Percentiles rank a stretch among this genome's conserved stretches.
Conservation (phyloP, 1,140 invertebrate genomes). For the Musca domestica region DNA sequence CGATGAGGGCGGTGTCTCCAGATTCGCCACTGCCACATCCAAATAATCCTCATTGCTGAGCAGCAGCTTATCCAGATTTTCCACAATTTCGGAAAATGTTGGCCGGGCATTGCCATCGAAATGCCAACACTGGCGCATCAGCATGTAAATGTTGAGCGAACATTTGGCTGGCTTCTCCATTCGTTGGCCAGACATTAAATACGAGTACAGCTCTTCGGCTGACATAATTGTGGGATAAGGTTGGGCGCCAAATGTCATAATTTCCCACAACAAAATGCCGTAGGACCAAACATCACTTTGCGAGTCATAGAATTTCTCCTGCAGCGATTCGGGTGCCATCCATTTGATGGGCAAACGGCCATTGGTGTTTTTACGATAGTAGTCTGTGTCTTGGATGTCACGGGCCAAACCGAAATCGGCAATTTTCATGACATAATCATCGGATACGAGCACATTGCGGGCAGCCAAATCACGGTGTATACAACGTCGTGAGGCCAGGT, state of each 20-base stretch:
- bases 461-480: slow-evolving; percentile 97
- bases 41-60: slow-evolving; percentile 88
- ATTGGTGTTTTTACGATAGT: slow-evolving; percentile 95
- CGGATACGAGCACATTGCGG: slow-evolving; percentile 92
- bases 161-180: slow-evolving; percentile 96
- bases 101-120: slow-evolving; percentile 84
- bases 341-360: slow-evolving; percentile 94
- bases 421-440: slow-evolving; percentile 91
- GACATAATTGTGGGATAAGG: slow-evolving; percentile 80
- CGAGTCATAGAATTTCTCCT: slow-evolving; percentile 90
- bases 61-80: slow-evolving; percentile 84
- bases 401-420: slow-evolving; percentile 97
- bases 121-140: slow-evolving; percentile 94
- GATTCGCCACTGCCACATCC: slow-evolving; percentile 74
- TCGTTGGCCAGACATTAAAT: slow-evolving; percentile 82
- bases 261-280: slow-evolving; percentile 91
- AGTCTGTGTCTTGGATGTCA: slow-evolving; percentile 91
- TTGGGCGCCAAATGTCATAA: slow-evolving; percentile 89
- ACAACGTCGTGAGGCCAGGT: slow-evolving; percentile 88
- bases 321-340: slow-evolving; percentile 98
- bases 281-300: slow-evolving; percentile 98
- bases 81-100: slow-evolving; percentile 82
- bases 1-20: slow-evolving; percentile 85
- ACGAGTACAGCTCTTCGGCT: slow-evolving; percentile 78
- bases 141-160: slow-evolving; percentile 85